Base-by-base conservation (phyloP, 2,113 vertebrate genomes). In the Dolichallabes microphthalmus region DNA sequence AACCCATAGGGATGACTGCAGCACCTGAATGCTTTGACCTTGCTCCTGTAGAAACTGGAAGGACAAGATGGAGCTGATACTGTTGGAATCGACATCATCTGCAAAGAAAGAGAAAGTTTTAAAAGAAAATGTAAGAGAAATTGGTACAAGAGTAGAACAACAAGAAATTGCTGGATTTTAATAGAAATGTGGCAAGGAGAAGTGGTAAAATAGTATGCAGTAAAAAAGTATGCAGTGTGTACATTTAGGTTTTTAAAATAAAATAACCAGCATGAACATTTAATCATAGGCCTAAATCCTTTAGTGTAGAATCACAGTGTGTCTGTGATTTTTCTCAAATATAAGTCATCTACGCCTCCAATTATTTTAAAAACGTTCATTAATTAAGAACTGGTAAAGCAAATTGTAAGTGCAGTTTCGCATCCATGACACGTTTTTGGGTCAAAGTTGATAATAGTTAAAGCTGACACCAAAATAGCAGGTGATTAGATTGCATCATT, bases 1-100 rank as follows among this genome's bases (percentile, higher is more conserved):
- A 80, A 97, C 92, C 97, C 96, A 98, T 60, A 98, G 93, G 20
- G 96, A 95, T 9, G 96, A 95, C 89, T 95, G 95, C 60, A 97
- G 92, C 64, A 97, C 93, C 78, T 93, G 95, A 6, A 96, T 5
- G 63, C 92, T 95, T 73, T 91, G 95, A 50, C 94, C 95, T 30
- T 86, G 93, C 0, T 94, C 90, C 30, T 91, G 94, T 66, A 95
- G 93, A 89, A 98, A 96, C 92, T 95, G 95, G 94, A 98, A 98
- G 25, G 79, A 94, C 82, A 98, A 93, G 80, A 90, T 89, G 66
- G 94, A 86, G 1, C 87, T 90, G 74, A 39, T 82, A 55, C 91
- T 86, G 58, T 79, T 63, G n/a, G 85, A 83, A 86, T 0, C 80
- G 50, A 79, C 88, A n/a, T 88, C 92, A 93, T 94, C 95, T 91